phyloP scores from a whole-genome alignment of 2,113 vertebrate species.

The Sphyrna mokarran region DNA sequence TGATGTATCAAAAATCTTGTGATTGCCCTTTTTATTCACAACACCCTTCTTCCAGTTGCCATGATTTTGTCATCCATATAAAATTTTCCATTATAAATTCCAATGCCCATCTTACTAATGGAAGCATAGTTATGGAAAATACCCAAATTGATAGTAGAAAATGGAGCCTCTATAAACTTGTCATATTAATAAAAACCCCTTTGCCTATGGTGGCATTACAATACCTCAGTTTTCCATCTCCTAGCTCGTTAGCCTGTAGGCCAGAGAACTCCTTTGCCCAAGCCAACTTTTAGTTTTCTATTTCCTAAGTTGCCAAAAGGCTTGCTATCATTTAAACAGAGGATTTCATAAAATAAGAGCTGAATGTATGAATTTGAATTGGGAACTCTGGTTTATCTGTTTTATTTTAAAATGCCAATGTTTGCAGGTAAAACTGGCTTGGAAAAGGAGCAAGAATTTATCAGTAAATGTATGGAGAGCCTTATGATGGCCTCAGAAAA shows the following conservation, averaged over 20 bases:
- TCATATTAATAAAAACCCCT: background rate
- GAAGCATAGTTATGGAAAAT: background rate
- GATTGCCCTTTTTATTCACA: background rate
- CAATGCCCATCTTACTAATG: background rate
- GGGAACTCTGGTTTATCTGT: background rate
- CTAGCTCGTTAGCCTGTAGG: background rate
- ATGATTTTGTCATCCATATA: background rate
- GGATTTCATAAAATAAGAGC: background rate
- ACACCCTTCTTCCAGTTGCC: background rate
- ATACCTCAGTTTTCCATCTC: background rate
- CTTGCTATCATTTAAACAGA: background rate
- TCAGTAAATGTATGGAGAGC: constrained; percentile 99
- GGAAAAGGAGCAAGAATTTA: constrained; percentile 98
- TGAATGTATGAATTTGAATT: background rate
- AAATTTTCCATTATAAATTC: background rate
- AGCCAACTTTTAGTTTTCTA: background rate
- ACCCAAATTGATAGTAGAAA: too few relatives aligned
- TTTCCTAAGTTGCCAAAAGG: background rate
- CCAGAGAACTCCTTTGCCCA: background rate
- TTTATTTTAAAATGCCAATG: constrained; percentile 12
- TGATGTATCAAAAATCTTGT: background rate
- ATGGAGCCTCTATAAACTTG: background rate
- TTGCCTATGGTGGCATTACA: background rate
- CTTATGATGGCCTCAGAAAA: constrained; percentile 91
- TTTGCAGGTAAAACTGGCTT: constrained; percentile 83